Evolutionary conservation across 2,113 vertebrate species (phyloP).

Genomic region (Ceuthmochares aereus): DNA sequence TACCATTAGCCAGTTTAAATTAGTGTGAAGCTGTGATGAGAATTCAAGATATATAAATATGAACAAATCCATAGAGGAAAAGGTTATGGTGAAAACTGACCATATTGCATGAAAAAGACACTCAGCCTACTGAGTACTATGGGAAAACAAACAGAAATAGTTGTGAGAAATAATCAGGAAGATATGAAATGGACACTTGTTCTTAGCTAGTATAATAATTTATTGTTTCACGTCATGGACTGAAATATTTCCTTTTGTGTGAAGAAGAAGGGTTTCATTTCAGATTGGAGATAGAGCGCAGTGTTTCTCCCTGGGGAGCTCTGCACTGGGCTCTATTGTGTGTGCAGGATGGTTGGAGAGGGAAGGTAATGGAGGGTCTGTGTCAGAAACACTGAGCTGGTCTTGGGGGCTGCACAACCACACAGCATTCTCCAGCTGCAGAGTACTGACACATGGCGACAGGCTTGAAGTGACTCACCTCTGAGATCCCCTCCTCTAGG

Average conservation of each 20-base stretch:
- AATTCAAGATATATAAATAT: background rate
- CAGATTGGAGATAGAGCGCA: background rate
- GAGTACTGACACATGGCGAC: background rate
- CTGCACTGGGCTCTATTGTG: background rate
- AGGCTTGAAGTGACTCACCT: background rate
- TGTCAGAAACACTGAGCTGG: background rate
- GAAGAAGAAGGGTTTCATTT: background rate
- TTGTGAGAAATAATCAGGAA: conserved; percentile 21
- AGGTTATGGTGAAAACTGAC: background rate
- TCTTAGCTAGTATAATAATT: conserved; percentile 31
- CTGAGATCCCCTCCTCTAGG: background rate
- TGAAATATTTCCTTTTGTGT: background rate
- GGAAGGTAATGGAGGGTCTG: background rate
- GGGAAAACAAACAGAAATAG: conserved; percentile 4
- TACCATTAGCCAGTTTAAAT: background rate
- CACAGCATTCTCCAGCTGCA: background rate
- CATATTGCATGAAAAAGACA: background rate
- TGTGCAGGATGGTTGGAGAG: background rate
- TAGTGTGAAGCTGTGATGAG: background rate
- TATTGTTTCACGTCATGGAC: background rate
- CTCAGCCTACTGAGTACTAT: background rate
- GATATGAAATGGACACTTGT: background rate
- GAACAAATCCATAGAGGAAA: background rate
- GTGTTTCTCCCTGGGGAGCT: background rate
- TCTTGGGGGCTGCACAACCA: background rate